A percentile compares a stretch with the other conserved stretches of the same genome.
Conservation (phyloP, 2,888 invertebrate genomes). For the Calephelis perditalis region DNA sequence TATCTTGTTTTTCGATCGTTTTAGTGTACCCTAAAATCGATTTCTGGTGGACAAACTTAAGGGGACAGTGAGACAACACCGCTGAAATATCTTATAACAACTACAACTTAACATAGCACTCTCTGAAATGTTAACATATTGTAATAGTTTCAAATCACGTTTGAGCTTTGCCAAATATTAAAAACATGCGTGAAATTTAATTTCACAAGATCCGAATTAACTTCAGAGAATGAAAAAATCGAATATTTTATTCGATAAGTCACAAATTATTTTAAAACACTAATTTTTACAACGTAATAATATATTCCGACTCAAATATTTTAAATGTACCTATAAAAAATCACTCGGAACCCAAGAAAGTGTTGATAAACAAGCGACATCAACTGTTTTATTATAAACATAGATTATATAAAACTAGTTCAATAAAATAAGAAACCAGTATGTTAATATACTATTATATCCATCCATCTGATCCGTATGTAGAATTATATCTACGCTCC, state of each 20-base stretch:
- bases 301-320: slow-evolving; percentile 21
- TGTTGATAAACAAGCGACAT: slow-evolving; percentile 13
- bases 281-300: slow-evolving; percentile 11
- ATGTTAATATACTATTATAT: too few species aligned
- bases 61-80: too few species aligned
- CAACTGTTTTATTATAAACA: slow-evolving; percentile 2
- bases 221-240: slow-evolving; percentile 27
- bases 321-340: slow-evolving; percentile 2
- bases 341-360: background rate
- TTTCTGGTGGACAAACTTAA: too few species aligned
- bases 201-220: slow-evolving; percentile 46
- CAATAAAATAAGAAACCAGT: too few species aligned
- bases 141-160: slow-evolving; percentile 45
- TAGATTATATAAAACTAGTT: too few species aligned
- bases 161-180: slow-evolving; percentile 70
- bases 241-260: slow-evolving; percentile 32
- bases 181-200: slow-evolving; percentile 63
- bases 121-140: slow-evolving; percentile 46
- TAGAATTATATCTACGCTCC: too few species aligned
- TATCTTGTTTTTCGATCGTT: too few species aligned
- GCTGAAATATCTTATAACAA: slow-evolving; percentile 57
- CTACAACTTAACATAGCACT: slow-evolving; percentile 64
- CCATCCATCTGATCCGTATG: too few species aligned
- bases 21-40: too few species aligned
- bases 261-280: slow-evolving; percentile 21